phyloP scores from a whole-genome alignment of 2,113 vertebrate species.

The Hippoglossus stenolepis region DNA sequence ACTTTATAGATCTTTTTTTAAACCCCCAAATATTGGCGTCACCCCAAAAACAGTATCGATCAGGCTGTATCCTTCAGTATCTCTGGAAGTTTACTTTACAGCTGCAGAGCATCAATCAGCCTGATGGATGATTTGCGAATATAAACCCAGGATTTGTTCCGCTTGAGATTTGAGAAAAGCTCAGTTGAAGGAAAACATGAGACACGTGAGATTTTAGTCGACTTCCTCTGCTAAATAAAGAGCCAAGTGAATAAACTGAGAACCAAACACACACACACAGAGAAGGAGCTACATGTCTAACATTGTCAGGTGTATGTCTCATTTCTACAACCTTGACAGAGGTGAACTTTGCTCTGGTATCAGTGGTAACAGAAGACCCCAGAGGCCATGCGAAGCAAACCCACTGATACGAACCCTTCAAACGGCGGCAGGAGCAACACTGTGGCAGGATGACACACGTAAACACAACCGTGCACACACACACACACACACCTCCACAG shows the following conservation, averaged over 20 bases:
- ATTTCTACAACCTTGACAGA: constrained; percentile 64
- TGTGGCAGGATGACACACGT: background rate
- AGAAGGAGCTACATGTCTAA: constrained; percentile 17
- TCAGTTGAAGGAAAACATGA: background rate
- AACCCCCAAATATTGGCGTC: too few species aligned
- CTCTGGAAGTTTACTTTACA: constrained; percentile 8
- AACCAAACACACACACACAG: background rate
- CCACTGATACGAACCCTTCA: constrained; percentile 46
- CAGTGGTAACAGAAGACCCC: constrained; percentile 67
- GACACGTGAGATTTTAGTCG: background rate
- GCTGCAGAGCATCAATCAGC: constrained; percentile 23
- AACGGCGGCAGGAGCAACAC: constrained; percentile 22
- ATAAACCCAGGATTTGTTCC: constrained; percentile 12
- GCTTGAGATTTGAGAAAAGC: constrained; percentile 4
- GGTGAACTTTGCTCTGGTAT: constrained; percentile 70
- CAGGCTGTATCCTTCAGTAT: background rate
- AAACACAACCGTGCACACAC: constrained; percentile 16
- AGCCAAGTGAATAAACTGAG: background rate
- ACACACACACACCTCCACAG: constrained; percentile 31
- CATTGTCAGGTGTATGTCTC: constrained; percentile 36
- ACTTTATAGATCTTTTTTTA: too few species aligned
- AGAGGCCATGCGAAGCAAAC: constrained; percentile 56
- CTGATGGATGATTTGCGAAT: constrained; percentile 23
- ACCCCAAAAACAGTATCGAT: background rate
- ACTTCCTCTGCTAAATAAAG: background rate